These are phyloP conservation scores for Chloromyia formosa DNA, from an alignment of 2,888 invertebrate genomes.

Conservation along the genomic window DNA sequence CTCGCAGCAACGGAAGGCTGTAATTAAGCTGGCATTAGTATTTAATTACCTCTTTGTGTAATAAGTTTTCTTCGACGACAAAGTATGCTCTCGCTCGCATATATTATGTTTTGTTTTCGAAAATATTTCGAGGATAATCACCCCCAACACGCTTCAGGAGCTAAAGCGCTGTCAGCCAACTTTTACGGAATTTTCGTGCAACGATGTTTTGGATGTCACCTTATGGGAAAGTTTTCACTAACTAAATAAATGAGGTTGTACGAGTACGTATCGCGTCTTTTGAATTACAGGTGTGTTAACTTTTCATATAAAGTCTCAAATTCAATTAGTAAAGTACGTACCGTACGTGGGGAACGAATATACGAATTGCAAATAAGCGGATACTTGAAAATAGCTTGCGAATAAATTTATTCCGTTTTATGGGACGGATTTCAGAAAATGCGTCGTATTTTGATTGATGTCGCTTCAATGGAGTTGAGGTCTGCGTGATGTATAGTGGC, in stretches of 20 bases:
- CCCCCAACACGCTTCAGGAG: too few species aligned
- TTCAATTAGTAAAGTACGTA: constrained; percentile 32
- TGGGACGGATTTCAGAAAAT: background rate
- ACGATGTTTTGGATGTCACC: constrained; percentile 12
- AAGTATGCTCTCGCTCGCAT: background rate
- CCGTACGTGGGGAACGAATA: background rate
- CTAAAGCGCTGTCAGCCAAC: background rate
- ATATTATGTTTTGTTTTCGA: constrained; percentile 36
- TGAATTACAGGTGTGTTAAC: constrained; percentile 22
- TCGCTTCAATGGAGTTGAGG: background rate
- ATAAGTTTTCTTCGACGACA: constrained; percentile 45
- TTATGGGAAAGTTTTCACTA: constrained; percentile 22
- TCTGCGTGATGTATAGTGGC: background rate
- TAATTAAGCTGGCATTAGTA: constrained; percentile 49
- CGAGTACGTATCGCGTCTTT: constrained; percentile 1
- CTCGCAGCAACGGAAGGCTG: constrained; percentile 40
- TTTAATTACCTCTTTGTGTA: constrained; percentile 48
- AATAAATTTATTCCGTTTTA: background rate
- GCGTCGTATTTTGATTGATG: background rate
- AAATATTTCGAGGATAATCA: constrained; percentile 12
- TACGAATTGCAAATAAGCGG: background rate
- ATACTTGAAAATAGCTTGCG: background rate
- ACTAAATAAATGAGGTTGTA: constrained; percentile 24
- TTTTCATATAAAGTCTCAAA: constrained; percentile 31
- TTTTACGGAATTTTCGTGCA: background rate